phyloP scores from a whole-genome alignment of 2,113 vertebrate species.

The Ifrita kowaldi region DNA sequence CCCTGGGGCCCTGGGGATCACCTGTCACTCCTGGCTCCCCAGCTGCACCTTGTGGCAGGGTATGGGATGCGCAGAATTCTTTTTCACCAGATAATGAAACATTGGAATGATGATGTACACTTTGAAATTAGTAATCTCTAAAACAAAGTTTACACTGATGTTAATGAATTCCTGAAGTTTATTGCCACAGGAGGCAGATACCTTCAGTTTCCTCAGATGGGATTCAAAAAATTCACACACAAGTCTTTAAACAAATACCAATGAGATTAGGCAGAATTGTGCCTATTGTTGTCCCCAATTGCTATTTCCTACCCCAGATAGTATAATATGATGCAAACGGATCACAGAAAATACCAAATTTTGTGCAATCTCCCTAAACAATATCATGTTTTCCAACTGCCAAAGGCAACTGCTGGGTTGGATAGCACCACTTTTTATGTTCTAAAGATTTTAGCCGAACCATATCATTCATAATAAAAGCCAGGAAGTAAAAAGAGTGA shows the following conservation, averaged over 20 bases:
- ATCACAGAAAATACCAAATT: not conserved
- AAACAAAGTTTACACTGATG: not conserved
- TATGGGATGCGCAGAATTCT: not conserved
- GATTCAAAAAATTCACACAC: not conserved
- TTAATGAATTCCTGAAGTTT: not conserved
- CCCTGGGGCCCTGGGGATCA: not conserved
- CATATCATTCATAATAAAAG: not conserved
- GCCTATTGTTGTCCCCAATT: not conserved
- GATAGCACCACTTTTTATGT: not conserved
- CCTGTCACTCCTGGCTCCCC: not conserved
- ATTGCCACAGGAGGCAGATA: not conserved
- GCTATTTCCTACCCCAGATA: not conserved
- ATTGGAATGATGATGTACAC: not conserved
- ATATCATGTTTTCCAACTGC: not conserved
- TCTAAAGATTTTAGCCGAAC: not conserved
- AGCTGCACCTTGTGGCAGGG: not conserved
- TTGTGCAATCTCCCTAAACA: not conserved
- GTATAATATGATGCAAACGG: not conserved
- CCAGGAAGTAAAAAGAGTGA: not conserved
- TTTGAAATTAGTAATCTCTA: not conserved
- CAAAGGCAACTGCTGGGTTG: not conserved
- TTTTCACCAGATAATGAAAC: not conserved
- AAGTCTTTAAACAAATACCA: not conserved
- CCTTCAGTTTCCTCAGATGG: not conserved
- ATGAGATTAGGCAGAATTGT: not conserved